phyloP scores from a whole-genome alignment of 2,113 vertebrate species.

The Okapia johnstoni region DNA sequence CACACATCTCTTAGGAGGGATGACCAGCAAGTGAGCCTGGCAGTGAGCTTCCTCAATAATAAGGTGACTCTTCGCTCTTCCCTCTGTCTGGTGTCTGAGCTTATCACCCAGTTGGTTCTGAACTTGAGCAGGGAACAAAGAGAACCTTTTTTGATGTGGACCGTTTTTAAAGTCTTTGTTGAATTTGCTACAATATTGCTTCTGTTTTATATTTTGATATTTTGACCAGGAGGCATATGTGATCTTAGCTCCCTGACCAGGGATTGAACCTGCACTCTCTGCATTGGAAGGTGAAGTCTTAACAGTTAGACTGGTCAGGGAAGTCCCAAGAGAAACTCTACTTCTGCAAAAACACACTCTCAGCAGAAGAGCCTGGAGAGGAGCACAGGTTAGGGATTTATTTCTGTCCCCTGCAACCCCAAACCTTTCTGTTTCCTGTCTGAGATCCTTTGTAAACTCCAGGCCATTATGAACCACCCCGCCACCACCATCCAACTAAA shows the following conservation, averaged over 20 bases:
- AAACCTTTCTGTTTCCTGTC: background rate
- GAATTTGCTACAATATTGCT: background rate
- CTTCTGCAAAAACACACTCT: background rate
- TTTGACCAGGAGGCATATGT: background rate
- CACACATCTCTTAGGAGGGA: background rate
- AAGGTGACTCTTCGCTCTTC: background rate
- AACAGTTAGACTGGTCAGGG: background rate
- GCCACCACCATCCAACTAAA: background rate
- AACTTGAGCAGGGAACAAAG: background rate
- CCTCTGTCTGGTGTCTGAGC: background rate
- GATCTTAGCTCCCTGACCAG: background rate
- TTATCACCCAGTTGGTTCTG: background rate
- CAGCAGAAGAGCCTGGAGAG: background rate
- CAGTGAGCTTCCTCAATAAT: background rate
- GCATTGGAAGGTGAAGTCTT: background rate
- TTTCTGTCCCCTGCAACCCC: background rate
- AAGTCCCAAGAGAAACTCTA: background rate
- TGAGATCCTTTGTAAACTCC: background rate
- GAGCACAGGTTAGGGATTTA: background rate
- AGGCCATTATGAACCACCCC: background rate
- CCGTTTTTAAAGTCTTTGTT: background rate
- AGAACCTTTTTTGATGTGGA: background rate
- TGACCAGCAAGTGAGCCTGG: background rate
- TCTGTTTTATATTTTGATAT: background rate
- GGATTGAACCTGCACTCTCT: background rate